A percentile compares a stretch with the other conserved stretches of the same genome.
phyloP scores from a whole-genome alignment of 2,797 vertebrate genomes.

The Ptychobarbus kaznakovi region DNA sequence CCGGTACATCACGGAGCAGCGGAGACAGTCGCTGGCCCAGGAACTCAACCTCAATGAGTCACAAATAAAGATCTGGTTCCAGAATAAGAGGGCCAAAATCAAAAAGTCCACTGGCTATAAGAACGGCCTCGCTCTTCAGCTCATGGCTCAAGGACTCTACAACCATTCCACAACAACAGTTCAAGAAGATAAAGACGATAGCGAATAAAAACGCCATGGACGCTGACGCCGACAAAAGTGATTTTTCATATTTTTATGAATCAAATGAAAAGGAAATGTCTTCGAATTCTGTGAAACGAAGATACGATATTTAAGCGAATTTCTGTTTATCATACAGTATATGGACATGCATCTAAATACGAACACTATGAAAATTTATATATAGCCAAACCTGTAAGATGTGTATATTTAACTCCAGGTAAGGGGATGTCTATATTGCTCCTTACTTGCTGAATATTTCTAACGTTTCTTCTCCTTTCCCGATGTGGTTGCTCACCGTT shows the following conservation, averaged over 20 bases:
- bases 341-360: constrained; percentile 86
- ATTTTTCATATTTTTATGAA: constrained; percentile 51
- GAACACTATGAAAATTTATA: constrained; percentile 90
- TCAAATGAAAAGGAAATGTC: constrained; percentile 50
- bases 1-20: constrained; percentile 97
- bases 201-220: constrained; percentile 78
- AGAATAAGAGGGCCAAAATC: constrained; percentile 97
- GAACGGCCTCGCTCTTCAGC: constrained; percentile 94
- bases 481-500: constrained; percentile 71
- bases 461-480: constrained; percentile 69
- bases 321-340: constrained; percentile 88
- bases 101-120: constrained; percentile 96
- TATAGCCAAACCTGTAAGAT: constrained; percentile 96
- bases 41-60: constrained; percentile 97
- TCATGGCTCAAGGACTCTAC: constrained; percentile 99
- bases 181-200: constrained; percentile 93
- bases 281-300: constrained; percentile 63
- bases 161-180: constrained; percentile 97
- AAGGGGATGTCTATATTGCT: constrained; percentile 82
- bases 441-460: constrained; percentile 84
- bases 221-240: constrained; percentile 24
- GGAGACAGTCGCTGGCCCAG: constrained; percentile 92
- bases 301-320: constrained; percentile 89
- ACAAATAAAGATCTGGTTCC: constrained; percentile 99
- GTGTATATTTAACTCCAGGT: constrained; percentile 98